Evolutionary conservation across 2,888 invertebrate species (phyloP).

Genomic region (Cerastoderma edule): DNA sequence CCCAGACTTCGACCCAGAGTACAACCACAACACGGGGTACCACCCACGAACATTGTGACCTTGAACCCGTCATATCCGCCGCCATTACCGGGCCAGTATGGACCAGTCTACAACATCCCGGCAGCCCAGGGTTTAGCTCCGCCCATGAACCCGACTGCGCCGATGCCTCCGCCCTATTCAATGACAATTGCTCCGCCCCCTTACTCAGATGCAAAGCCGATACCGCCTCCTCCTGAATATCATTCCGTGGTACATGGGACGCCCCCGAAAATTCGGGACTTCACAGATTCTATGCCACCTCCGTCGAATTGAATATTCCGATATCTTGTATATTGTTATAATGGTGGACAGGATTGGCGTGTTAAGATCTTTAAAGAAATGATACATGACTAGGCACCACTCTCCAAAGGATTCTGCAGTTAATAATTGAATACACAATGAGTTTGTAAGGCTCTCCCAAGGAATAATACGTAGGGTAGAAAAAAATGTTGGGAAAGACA

Average conservation of each 20-base stretch:
- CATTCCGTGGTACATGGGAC: conserved; percentile 36
- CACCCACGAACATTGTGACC: too few relatives aligned
- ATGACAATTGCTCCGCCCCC: conserved; percentile 54
- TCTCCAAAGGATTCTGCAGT: too few relatives aligned
- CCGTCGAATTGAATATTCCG: conserved; percentile 7
- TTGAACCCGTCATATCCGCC: conserved; percentile 43
- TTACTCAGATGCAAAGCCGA: conserved; percentile 33
- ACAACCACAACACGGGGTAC: not conserved
- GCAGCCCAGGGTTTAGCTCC: not conserved
- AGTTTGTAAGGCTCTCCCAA: not conserved
- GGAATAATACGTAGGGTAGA: not conserved
- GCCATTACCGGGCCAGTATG: conserved; percentile 9
- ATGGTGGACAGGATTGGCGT: not conserved
- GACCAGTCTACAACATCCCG: conserved; percentile 26
- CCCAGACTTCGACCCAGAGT: conserved; percentile 10
- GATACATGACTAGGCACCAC: too few relatives aligned
- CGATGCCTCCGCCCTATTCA: conserved; percentile 58
- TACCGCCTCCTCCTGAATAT: conserved; percentile 51
- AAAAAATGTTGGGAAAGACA: not conserved
- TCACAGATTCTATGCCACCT: conserved; percentile 11
- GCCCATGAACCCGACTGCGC: conserved; percentile 43
- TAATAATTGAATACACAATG: not conserved
- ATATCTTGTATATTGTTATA: not conserved
- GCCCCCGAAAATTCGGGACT: too few relatives aligned
- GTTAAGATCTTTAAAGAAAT: not conserved